These are phyloP conservation scores for Spodoptera littoralis DNA, from an alignment of 2,888 invertebrate species.

Conservation along the genomic window DNA sequence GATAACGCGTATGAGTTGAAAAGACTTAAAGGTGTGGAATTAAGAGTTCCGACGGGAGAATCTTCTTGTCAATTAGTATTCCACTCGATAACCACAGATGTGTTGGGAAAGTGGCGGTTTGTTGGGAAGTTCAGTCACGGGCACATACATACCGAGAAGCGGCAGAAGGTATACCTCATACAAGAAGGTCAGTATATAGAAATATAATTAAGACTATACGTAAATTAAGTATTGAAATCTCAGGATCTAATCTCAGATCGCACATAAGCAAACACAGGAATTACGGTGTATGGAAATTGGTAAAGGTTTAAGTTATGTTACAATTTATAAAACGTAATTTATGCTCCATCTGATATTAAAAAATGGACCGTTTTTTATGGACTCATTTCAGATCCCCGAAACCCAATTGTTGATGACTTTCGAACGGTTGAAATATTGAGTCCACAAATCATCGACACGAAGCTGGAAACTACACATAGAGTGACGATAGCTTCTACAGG, in stretches of 20 bases:
- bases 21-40: slow-evolving; percentile 45
- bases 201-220: neutral
- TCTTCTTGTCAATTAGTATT: slow-evolving; percentile 57
- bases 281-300: too few species aligned
- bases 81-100: slow-evolving; percentile 56
- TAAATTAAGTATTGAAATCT: too few species aligned
- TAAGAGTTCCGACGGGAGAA: slow-evolving; percentile 34
- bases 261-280: too few species aligned
- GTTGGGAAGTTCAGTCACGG: slow-evolving; percentile 65
- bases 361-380: too few species aligned
- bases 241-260: too few species aligned
- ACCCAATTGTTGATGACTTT: slow-evolving; percentile 57
- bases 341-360: too few species aligned
- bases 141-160: slow-evolving; percentile 56
- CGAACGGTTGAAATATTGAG: slow-evolving; percentile 49
- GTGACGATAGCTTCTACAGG: slow-evolving; percentile 53
- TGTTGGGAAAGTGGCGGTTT: slow-evolving; percentile 65
- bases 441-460: slow-evolving; percentile 36
- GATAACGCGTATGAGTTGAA: slow-evolving; percentile 2
- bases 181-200: slow-evolving; percentile 62
- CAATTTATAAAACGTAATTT: too few species aligned
- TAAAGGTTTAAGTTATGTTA: too few species aligned
- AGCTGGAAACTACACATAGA: slow-evolving; percentile 53
- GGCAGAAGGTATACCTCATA: slow-evolving; percentile 55
- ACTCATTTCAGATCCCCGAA: slow-evolving; percentile 63